These are phyloP conservation scores for Eumaeus atala DNA, from an alignment of 1,140 invertebrate genomes.

Conservation along the genomic window DNA sequence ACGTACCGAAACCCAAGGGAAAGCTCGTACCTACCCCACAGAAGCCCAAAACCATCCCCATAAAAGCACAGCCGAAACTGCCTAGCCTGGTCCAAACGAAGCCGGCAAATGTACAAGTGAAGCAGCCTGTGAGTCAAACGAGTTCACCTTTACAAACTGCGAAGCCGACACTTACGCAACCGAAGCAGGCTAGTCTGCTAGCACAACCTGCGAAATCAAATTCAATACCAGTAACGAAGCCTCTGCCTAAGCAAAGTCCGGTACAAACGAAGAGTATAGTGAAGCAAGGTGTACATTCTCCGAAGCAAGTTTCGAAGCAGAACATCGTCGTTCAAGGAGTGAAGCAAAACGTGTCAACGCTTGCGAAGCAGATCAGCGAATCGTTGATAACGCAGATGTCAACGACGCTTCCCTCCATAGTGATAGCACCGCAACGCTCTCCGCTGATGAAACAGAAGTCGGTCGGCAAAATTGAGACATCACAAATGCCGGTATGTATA, in stretches of 20 bases:
- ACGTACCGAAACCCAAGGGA: conserved; percentile 34
- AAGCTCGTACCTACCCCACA: conserved; percentile 38
- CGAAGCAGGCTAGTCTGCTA: conserved; percentile 38
- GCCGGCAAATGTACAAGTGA: conserved; percentile 15
- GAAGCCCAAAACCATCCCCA: conserved; percentile 30
- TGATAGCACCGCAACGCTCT: conserved; percentile 40
- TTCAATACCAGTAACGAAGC: conserved; percentile 23
- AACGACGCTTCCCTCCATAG: conserved; percentile 36
- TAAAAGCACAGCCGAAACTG: conserved; percentile 22
- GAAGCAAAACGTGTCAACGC: conserved; percentile 26
- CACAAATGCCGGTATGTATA: conserved; percentile 29
- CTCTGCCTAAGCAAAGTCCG: conserved; percentile 25
- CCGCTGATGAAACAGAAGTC: conserved; percentile 50
- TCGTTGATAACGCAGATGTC: conserved; percentile 23
- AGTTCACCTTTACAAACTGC: conserved; percentile 22
- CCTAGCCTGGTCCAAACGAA: conserved; percentile 29
- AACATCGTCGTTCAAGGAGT: conserved; percentile 26
- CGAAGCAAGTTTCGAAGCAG: conserved; percentile 29
- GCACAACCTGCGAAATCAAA: conserved; percentile 30
- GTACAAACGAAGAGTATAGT: conserved; percentile 22
- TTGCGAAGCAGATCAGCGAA: conserved; percentile 26
- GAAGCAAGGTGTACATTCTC: conserved; percentile 32
- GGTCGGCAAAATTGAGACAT: conserved; percentile 37
- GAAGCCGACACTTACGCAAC: conserved; percentile 16
- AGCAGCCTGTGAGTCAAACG: conserved; percentile 3